phyloP scores from a whole-genome alignment of 2,888 invertebrate species.

The Willowsia nigromaculata region DNA sequence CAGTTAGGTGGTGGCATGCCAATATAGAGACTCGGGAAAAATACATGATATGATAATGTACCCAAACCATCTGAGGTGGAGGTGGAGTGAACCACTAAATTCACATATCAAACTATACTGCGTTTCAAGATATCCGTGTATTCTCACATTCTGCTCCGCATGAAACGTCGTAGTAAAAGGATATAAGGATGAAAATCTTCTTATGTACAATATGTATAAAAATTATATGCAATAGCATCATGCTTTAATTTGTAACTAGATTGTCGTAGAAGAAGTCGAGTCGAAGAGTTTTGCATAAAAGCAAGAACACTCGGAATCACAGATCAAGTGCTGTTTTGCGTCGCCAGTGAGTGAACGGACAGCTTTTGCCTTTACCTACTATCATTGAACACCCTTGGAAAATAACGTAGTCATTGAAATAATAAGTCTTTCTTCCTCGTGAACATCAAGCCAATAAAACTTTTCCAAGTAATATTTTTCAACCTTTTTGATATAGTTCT shows the following conservation, averaged over 20 bases:
- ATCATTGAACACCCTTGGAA: slow-evolving; percentile 19
- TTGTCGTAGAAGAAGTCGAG: neutral
- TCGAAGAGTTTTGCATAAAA: slow-evolving; percentile 37
- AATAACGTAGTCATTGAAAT: slow-evolving; percentile 8
- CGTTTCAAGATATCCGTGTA: neutral
- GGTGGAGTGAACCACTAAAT: neutral
- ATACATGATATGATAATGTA: neutral
- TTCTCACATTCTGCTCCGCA: neutral
- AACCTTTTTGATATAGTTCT: neutral
- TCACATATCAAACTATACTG: neutral
- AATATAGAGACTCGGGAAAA: neutral
- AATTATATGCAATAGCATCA: neutral
- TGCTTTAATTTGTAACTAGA: neutral
- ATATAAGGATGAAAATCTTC: too few species aligned
- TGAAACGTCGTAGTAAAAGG: neutral
- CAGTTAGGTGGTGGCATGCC: too few species aligned
- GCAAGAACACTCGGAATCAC: slow-evolving; percentile 22
- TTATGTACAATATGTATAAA: neutral
- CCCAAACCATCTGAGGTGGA: neutral
- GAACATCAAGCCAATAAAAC: neutral
- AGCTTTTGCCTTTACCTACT: slow-evolving; percentile 65
- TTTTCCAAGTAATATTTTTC: neutral
- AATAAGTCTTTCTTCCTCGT: neutral
- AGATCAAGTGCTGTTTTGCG: slow-evolving; percentile 77
- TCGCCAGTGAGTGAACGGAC: slow-evolving; percentile 79